Evolutionary conservation across 2,113 vertebrate genomes (phyloP).

Genomic region (Neolamprologus longior): DNA sequence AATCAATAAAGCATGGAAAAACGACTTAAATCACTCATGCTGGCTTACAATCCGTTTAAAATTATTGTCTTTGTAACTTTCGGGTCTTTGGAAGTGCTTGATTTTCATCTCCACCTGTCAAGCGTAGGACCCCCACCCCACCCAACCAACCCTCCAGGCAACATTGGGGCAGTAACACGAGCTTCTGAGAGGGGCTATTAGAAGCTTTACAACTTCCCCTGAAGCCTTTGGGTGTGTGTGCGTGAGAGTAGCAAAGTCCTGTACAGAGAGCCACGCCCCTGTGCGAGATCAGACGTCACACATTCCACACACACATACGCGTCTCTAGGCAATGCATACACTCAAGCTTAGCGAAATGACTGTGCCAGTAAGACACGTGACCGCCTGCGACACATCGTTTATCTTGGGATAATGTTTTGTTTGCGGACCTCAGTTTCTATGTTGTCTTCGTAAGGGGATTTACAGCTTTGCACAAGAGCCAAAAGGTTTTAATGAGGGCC

Average conservation of each 20-base stretch:
- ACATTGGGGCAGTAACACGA: conserved; percentile 22
- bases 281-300: conserved; percentile 62
- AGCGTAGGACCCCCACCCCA: not conserved
- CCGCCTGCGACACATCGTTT: conserved; percentile 6
- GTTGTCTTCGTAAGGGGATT: conserved; percentile 45
- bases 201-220: conserved; percentile 64
- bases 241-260: conserved; percentile 30
- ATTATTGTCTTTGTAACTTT: not conserved
- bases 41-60: not conserved
- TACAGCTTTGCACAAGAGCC: conserved; percentile 34
- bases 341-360: conserved; percentile 53
- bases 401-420: conserved; percentile 45
- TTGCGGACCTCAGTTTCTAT: conserved; percentile 44
- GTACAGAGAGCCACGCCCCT: conserved; percentile 64
- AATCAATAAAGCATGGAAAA: not conserved
- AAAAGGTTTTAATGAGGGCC: not conserved
- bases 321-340: conserved; percentile 68
- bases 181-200: conserved; percentile 55
- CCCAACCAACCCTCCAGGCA: not conserved
- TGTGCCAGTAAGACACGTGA: conserved; percentile 54
- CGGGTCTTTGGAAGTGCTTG: not conserved
- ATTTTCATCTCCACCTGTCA: conserved; percentile 49
- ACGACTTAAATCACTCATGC: not conserved
- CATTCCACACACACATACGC: conserved; percentile 61
- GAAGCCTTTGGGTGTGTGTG: conserved; percentile 16